Evolutionary conservation across 2,888 invertebrate genomes (phyloP).

Genomic region (Bedellia somnulentella): DNA sequence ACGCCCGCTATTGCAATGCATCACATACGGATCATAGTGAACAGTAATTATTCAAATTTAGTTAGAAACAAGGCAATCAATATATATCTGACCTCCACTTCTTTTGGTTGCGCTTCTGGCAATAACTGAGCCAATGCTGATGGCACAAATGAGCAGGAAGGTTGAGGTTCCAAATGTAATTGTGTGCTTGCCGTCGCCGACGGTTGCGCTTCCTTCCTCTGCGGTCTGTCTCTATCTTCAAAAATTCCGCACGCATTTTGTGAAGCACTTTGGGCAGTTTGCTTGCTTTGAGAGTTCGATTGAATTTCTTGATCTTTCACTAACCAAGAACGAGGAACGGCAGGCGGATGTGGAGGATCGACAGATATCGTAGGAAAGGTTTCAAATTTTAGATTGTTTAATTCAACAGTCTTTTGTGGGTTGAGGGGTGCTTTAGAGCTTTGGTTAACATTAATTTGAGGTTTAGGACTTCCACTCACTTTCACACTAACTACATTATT

Average conservation of each 20-base stretch:
- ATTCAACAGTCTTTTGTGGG: neutral
- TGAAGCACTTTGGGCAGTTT: too few relatives aligned
- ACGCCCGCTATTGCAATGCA: constrained; percentile 34
- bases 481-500: constrained; percentile 3
- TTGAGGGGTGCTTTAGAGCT: too few relatives aligned
- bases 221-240: neutral
- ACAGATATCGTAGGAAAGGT: neutral
- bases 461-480: neutral
- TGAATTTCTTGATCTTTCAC: constrained; percentile 15
- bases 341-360: constrained; percentile 33
- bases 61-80: too few relatives aligned
- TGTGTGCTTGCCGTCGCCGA: constrained; percentile 17
- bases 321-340: constrained; percentile 45
- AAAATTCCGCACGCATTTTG: too few relatives aligned
- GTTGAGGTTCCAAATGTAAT: constrained; percentile 24
- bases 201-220: constrained; percentile 10
- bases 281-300: too few relatives aligned
- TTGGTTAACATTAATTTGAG: too few relatives aligned
- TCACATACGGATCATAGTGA: neutral
- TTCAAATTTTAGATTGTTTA: too few relatives aligned
- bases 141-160: constrained; percentile 41
- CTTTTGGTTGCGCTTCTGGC: constrained; percentile 37
- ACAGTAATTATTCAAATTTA: neutral
- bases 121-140: constrained; percentile 28
- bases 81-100: constrained; percentile 49